phyloP scores from a whole-genome alignment of 2,797 vertebrate genomes.

The Tangara arthus region DNA sequence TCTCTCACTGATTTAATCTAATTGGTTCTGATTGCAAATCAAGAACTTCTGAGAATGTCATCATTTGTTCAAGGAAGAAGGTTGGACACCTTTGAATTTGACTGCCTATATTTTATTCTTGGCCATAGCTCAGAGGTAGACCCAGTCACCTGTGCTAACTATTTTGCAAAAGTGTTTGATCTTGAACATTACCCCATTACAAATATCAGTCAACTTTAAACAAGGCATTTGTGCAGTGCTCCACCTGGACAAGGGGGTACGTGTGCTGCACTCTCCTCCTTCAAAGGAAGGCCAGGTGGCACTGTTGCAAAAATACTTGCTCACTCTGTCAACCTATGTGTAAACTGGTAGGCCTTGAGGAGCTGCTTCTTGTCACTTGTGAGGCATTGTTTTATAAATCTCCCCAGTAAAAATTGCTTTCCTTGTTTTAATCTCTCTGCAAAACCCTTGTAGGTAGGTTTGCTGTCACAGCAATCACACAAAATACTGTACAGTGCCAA shows the following conservation, averaged over 20 bases:
- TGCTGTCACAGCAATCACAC: slow-evolving; percentile 17
- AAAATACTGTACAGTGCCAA: neutral
- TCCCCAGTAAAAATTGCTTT: neutral
- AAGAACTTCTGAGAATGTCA: neutral
- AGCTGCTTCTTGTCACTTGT: neutral
- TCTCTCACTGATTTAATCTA: neutral
- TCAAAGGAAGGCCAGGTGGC: neutral
- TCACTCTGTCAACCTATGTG: neutral
- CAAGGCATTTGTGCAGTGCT: neutral
- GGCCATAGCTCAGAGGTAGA: neutral
- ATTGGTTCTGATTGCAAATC: neutral
- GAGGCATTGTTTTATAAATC: neutral
- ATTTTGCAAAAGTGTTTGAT: neutral
- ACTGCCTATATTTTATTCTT: neutral
- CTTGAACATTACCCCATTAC: neutral
- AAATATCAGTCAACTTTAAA: neutral
- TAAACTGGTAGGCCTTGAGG: neutral
- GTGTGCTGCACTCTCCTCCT: neutral
- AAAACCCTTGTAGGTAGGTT: neutral
- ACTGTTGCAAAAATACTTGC: neutral
- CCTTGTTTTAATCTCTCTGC: neutral
- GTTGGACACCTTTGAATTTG: neutral
- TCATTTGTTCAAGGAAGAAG: neutral
- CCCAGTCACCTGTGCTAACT: neutral
- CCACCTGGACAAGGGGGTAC: neutral